Evolutionary conservation across 2,113 vertebrate species (phyloP).

Genomic region (Oreocharis arfaki): DNA sequence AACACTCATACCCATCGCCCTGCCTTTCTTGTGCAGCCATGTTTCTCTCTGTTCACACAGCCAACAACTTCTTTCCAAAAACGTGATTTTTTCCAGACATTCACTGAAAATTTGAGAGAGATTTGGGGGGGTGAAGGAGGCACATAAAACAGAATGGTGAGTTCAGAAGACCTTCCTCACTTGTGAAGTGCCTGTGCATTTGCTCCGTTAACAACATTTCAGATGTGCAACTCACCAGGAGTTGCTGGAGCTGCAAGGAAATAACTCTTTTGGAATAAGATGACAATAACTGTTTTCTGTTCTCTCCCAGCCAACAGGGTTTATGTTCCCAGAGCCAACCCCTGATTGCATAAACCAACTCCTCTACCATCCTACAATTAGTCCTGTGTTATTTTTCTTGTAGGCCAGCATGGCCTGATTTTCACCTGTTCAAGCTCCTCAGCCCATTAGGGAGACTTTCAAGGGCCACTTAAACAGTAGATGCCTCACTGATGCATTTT

Average conservation of each 20-base stretch:
- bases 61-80: background rate
- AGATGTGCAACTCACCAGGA: background rate
- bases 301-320: background rate
- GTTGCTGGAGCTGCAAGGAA: background rate
- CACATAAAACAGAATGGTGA: background rate
- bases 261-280: background rate
- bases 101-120: background rate
- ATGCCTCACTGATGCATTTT: background rate
- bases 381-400: background rate
- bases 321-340: background rate
- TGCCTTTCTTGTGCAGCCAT: background rate
- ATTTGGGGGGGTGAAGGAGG: background rate
- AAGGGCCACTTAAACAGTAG: background rate
- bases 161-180: background rate
- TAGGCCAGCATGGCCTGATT: background rate
- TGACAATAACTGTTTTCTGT: background rate
- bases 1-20: background rate
- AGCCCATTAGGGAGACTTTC: background rate
- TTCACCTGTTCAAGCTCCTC: background rate
- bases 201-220: background rate
- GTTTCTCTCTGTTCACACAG: background rate
- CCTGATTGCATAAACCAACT: background rate
- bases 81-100: background rate
- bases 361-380: background rate
- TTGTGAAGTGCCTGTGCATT: background rate